phyloP scores from a whole-genome alignment of 2,113 vertebrate genomes.

The Rhinoderma darwinii region DNA sequence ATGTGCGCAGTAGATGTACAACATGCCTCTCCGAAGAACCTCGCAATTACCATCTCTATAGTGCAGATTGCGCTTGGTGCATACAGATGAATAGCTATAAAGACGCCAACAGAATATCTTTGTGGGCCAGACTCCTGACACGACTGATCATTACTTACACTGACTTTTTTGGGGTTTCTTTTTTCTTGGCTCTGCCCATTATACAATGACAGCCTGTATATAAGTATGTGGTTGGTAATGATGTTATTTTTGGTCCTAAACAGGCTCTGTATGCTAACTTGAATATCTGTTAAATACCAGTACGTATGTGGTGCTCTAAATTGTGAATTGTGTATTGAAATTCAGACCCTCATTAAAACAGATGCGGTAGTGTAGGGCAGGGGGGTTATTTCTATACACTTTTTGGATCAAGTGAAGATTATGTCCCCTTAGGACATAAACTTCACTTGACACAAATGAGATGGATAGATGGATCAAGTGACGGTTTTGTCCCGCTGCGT shows the following conservation, averaged over 20 bases:
- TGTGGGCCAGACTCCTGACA: constrained; percentile 81
- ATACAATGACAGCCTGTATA: not conserved
- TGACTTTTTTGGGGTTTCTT: not conserved
- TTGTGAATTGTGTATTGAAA: not conserved
- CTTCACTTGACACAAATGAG: too few species aligned
- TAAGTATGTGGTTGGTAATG: not conserved
- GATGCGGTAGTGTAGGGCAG: too few species aligned
- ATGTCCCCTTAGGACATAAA: too few species aligned
- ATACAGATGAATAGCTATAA: constrained; percentile 87
- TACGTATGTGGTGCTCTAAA: not conserved
- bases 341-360: too few species aligned
- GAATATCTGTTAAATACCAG: not conserved
- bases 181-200: not conserved
- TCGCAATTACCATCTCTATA: constrained; percentile 87
- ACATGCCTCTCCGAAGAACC: constrained; percentile 70
- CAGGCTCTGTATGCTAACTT: not conserved
- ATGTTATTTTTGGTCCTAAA: too few species aligned
- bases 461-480: too few species aligned
- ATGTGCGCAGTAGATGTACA: constrained; percentile 80
- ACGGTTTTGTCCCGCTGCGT: too few species aligned
- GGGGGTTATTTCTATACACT: too few species aligned
- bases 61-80: constrained; percentile 77
- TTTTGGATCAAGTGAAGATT: too few species aligned
- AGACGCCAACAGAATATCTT: constrained; percentile 83
- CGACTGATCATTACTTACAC: not conserved